These are phyloP conservation scores for Vidua macroura DNA, from an alignment of 2,113 vertebrate species.

Conservation along the genomic window DNA sequence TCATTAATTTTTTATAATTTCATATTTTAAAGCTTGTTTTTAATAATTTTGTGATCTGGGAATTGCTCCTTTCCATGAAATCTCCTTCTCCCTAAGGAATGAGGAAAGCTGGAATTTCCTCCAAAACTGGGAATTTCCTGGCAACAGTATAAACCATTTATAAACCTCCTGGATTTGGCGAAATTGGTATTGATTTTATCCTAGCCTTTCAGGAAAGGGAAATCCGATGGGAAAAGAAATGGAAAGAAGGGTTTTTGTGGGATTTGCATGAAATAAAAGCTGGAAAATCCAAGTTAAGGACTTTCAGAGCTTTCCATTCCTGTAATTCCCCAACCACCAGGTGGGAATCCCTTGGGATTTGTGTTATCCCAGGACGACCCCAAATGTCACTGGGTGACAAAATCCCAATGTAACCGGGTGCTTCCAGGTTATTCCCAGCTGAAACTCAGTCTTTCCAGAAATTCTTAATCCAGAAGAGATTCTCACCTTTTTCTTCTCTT, in stretches of 20 bases:
- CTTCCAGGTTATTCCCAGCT: neutral
- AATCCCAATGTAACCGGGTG: neutral
- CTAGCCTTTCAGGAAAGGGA: neutral
- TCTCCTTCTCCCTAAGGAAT: neutral
- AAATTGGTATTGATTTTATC: neutral
- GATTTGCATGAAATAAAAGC: neutral
- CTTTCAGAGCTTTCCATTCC: neutral
- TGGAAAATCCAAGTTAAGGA: neutral
- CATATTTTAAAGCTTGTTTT: neutral
- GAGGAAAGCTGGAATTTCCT: neutral
- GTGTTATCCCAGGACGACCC: neutral
- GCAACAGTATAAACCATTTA: neutral
- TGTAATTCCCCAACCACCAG: neutral
- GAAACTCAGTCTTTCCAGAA: neutral
- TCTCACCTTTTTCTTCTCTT: too few relatives aligned
- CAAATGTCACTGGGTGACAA: too few relatives aligned
- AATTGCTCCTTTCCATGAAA: neutral
- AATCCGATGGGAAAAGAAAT: neutral
- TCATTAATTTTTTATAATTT: neutral
- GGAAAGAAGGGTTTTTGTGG: too few relatives aligned
- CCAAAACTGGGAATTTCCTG: neutral
- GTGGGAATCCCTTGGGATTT: accelerated
- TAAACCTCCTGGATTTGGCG: neutral
- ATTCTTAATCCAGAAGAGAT: neutral
- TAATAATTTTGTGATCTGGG: neutral